phyloP scores from a whole-genome alignment of 2,797 vertebrate genomes.

The Urosaurus nigricauda region DNA sequence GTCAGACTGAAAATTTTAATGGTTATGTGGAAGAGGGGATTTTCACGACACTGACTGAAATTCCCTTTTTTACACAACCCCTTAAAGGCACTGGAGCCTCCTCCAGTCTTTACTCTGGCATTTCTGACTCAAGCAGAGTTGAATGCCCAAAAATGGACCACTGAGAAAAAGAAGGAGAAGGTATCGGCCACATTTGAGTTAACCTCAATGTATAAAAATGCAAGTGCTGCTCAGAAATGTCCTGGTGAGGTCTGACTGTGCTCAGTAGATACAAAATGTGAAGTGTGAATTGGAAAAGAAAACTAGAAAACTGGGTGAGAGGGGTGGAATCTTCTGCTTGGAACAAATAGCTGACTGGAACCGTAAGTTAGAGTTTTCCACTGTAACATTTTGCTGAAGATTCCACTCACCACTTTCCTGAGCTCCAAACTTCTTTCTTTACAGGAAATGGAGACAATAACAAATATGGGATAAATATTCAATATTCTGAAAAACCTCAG shows the following conservation, averaged over 20 bases:
- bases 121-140: too few species aligned
- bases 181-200: background rate
- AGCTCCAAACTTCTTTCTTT: background rate
- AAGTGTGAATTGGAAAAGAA: background rate
- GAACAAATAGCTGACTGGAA: background rate
- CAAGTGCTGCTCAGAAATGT: too few species aligned
- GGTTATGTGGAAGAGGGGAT: too few species aligned
- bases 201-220: background rate
- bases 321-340: background rate
- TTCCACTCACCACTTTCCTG: background rate
- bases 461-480: background rate
- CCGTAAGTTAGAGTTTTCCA: background rate
- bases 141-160: background rate
- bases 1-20: too few species aligned
- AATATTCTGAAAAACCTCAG: background rate
- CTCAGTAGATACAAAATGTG: background rate
- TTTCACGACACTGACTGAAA: too few species aligned
- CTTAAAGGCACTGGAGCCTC: too few species aligned
- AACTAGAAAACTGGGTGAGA: background rate
- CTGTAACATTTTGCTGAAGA: too few species aligned
- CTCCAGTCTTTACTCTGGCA: too few species aligned
- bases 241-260: background rate
- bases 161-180: background rate
- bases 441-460: background rate
- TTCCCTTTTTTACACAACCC: too few species aligned